These are phyloP conservation scores for Chionomys nivalis DNA, from an alignment of 2,113 vertebrate species.

Conservation along the genomic window DNA sequence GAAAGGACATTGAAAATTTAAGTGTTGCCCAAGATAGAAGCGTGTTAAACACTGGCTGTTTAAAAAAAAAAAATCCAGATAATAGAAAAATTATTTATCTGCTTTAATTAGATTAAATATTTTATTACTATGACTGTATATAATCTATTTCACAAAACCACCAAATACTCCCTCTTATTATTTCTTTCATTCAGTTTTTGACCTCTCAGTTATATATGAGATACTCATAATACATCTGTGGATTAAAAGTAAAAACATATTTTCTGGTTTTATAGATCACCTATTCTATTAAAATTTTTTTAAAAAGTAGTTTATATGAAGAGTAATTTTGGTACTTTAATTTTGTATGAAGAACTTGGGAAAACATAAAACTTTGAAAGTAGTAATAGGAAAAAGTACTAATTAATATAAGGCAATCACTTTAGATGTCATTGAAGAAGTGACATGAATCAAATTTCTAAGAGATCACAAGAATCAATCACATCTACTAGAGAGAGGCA, in stretches of 20 bases:
- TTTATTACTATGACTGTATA: background rate
- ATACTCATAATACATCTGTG: background rate
- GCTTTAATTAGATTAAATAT: background rate
- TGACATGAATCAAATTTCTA: background rate
- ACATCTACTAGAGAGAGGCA: background rate
- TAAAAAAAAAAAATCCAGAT: background rate
- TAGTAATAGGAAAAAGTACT: background rate
- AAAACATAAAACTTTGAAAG: background rate
- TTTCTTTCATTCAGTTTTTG: background rate
- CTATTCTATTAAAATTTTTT: background rate
- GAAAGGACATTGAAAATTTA: background rate
- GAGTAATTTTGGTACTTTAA: background rate
- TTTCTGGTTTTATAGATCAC: background rate
- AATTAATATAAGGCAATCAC: background rate
- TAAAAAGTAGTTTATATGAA: background rate
- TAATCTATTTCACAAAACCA: background rate
- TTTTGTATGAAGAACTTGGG: background rate
- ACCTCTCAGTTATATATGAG: background rate
- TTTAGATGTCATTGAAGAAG: background rate
- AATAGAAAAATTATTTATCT: background rate
- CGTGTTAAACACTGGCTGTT: background rate
- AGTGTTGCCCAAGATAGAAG: background rate
- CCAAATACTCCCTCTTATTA: background rate
- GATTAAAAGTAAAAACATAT: background rate
- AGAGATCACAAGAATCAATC: background rate